phyloP scores from a whole-genome alignment of 2,888 invertebrate species.

The Dastarcus helophoroides region DNA sequence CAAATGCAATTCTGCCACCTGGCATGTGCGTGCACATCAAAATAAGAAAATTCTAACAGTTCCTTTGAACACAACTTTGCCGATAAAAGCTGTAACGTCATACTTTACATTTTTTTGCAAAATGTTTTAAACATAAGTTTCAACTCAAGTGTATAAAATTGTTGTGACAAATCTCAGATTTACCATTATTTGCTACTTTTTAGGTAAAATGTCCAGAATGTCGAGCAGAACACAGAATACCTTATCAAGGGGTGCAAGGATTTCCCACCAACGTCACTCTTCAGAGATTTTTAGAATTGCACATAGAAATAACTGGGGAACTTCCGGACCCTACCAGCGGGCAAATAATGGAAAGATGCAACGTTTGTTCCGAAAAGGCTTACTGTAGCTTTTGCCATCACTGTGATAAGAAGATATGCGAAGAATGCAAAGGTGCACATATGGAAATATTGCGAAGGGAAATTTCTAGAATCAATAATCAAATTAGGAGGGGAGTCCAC shows the following conservation, averaged over 20 bases:
- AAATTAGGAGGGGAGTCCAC: slow-evolving; percentile 74
- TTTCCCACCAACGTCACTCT: slow-evolving; percentile 95
- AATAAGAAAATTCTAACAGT: no score
- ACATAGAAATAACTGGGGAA: slow-evolving; percentile 86
- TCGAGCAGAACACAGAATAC: slow-evolving; percentile 91
- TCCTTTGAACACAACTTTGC: no score
- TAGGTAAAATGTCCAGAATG: slow-evolving; percentile 98
- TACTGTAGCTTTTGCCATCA: slow-evolving; percentile 84
- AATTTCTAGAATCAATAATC: slow-evolving; percentile 35
- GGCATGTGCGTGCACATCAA: no score
- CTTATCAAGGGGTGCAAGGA: slow-evolving; percentile 87
- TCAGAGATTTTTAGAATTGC: slow-evolving; percentile 86
- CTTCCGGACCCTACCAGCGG: slow-evolving; percentile 84
- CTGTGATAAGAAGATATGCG: slow-evolving; percentile 95
- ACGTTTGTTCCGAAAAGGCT: slow-evolving; percentile 86
- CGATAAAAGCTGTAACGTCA: no score
- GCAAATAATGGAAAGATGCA: slow-evolving; percentile 86
- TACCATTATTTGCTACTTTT: slow-evolving; percentile 16
- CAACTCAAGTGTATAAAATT: no score
- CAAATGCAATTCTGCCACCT: no score
- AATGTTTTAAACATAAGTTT: no score
- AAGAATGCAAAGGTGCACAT: slow-evolving; percentile 92
- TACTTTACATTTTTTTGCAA: no score
- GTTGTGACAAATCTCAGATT: slow-evolving; percentile 1
- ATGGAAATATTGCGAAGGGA: slow-evolving; percentile 83